Percentiles rank a stretch among this genome's conserved stretches.
Evolutionary conservation across 2,888 invertebrate genomes (phyloP).

Genomic region (Drymonia ruficornis): DNA sequence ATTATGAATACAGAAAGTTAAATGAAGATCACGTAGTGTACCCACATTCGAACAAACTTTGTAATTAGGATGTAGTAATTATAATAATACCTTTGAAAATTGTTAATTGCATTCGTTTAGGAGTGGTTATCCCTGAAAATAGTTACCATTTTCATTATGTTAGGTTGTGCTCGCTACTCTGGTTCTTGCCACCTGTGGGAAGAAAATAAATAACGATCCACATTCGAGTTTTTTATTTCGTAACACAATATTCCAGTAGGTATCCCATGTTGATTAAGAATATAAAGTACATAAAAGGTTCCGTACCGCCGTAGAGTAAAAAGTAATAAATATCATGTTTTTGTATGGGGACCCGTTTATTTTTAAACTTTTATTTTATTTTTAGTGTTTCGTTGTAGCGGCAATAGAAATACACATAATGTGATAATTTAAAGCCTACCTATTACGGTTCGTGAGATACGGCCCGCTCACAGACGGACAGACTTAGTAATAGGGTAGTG

Average conservation of each 20-base stretch:
- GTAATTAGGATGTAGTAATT: constrained; percentile 28
- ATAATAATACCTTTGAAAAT: constrained; percentile 28
- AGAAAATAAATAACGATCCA: constrained; percentile 79
- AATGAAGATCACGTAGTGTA: constrained; percentile 14
- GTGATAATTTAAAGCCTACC: too few species aligned
- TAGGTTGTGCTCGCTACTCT: constrained; percentile 81
- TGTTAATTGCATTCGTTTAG: constrained; percentile 46
- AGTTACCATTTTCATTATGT: constrained; percentile 81
- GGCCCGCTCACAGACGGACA: too few species aligned
- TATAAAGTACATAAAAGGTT: not conserved
- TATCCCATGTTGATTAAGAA: not conserved
- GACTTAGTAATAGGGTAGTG: too few species aligned
- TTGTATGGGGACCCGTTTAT: too few species aligned
- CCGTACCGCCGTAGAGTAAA: not conserved
- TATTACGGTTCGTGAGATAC: too few species aligned
- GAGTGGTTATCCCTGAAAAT: constrained; percentile 80
- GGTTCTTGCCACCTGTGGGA: constrained; percentile 80
- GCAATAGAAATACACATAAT: too few species aligned
- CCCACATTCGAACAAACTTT: constrained; percentile 23
- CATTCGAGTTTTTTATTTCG: constrained; percentile 57
- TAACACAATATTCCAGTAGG: not conserved
- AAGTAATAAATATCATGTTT: too few species aligned
- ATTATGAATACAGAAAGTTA: constrained; percentile 18
- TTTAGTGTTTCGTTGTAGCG: too few species aligned
- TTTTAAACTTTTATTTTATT: too few species aligned